These are phyloP conservation scores for Drosophila nigromelanica DNA, from an alignment of 1,140 invertebrate species.

Conservation along the genomic window DNA sequence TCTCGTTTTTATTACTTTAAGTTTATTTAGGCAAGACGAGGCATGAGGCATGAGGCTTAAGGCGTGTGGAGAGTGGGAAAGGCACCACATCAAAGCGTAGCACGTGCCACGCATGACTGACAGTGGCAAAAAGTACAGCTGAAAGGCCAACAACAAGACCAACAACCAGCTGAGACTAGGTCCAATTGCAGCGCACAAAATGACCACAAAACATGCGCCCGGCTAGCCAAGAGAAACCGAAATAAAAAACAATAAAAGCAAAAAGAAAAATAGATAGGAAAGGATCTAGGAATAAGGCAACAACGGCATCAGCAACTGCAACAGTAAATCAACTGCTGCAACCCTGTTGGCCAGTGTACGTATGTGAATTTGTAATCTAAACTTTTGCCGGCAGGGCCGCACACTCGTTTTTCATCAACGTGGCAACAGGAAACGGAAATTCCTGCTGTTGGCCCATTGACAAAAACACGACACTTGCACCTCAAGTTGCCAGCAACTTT, in stretches of 20 bases:
- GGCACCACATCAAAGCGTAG: slow-evolving; percentile 75
- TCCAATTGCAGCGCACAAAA: slow-evolving; percentile 74
- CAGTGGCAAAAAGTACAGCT: slow-evolving; percentile 73
- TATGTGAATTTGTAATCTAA: slow-evolving; percentile 82
- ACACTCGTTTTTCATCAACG: slow-evolving; percentile 69
- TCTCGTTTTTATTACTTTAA: slow-evolving; percentile 75
- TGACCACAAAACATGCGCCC: slow-evolving; percentile 77
- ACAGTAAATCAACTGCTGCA: slow-evolving; percentile 75
- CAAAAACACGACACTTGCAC: slow-evolving; percentile 82
- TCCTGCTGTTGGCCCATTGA: slow-evolving; percentile 80
- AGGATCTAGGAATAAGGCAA: neutral
- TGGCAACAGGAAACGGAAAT: slow-evolving; percentile 77
- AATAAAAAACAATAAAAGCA: slow-evolving; percentile 10
- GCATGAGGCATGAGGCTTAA: too few species aligned
- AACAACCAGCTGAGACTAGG: slow-evolving; percentile 33
- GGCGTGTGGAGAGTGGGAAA: slow-evolving; percentile 26
- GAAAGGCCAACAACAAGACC: slow-evolving; percentile 29
- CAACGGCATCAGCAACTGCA: slow-evolving; percentile 23
- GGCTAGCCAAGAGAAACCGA: slow-evolving; percentile 24
- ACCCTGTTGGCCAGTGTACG: slow-evolving; percentile 64
- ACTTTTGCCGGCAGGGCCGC: slow-evolving; percentile 65
- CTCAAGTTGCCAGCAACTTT: slow-evolving; percentile 78
- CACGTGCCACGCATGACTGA: slow-evolving; percentile 80
- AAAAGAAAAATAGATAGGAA: slow-evolving; percentile 28
- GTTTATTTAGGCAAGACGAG: slow-evolving; percentile 71